Evolutionary conservation across 2,113 vertebrate species (phyloP), one percentile per base, ranked within the genome.

Genomic region (Microcebus murinus): DNA sequence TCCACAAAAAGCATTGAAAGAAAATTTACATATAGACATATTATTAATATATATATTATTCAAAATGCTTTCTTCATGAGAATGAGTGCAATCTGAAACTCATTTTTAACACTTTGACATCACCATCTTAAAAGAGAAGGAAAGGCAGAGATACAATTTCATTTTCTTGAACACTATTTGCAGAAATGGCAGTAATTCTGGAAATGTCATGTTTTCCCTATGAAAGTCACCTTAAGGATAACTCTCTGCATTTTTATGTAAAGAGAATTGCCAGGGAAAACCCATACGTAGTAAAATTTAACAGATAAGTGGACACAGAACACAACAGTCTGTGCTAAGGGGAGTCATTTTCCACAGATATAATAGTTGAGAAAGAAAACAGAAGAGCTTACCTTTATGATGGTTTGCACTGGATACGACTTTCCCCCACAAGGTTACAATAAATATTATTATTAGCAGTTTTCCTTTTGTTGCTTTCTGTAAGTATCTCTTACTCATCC

Each of bases 401-500:
- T 99, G 98, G 96, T 99, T 99, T 97, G 99, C 99, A n/a, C 99
- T 98, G 87, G 98, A 99, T 61, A 97, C 98, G 70, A 99, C 98
- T 98, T 99, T 99, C 67, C 99, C 99, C 99, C 99, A 99, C 97
- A 99, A 98, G 4, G 99, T 99, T 98, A 99, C 98, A 96, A 99
- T 98, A 96, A 99, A 99, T 98, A 99, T 99, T 98, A 99, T 99
- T 97, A 99, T 98, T 96, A 99, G 99, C 97, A 99, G 98, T 98
- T 99, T 99, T 97, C 99, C 99, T 99, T 99, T 99, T 98, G 98
- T 99, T 99, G 99, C 98, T 98, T 99, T 99, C 98, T 98, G 99
- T 96, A 98, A 98, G 98, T 99, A 99, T 98, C 99, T 99, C 98
- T 99, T 99, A 99, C 98, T 99, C 99, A 99, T 99, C 99, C 99